phyloP scores from a whole-genome alignment of 2,113 vertebrate genomes.

The Excalfactoria chinensis region DNA sequence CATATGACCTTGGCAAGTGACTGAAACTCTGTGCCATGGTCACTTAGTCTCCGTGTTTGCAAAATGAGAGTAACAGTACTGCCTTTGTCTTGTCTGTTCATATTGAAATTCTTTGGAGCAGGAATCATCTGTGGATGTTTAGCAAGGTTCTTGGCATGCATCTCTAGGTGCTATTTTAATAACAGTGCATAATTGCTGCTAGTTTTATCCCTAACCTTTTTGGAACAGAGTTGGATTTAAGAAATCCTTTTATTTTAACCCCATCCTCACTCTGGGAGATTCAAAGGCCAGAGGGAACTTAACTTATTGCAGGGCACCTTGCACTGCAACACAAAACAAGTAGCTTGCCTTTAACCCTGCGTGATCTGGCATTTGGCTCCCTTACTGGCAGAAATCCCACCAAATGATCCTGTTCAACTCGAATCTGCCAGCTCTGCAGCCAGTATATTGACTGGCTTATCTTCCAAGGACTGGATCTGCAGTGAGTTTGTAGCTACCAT shows the following conservation, averaged over 20 bases:
- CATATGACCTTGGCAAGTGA: slow-evolving; percentile 29
- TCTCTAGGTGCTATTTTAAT: slow-evolving; percentile 56
- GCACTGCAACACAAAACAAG: neutral
- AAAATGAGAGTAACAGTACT: slow-evolving; percentile 53
- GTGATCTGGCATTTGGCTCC: neutral
- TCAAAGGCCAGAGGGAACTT: neutral
- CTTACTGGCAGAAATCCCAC: neutral
- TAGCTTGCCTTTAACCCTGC: neutral
- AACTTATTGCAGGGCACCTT: neutral
- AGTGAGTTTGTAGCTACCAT: neutral
- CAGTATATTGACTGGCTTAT: neutral
- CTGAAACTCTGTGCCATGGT: neutral
- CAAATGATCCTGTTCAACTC: neutral
- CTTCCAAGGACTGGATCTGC: slow-evolving; percentile 1
- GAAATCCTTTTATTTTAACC: slow-evolving; percentile 44
- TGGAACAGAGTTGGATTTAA: neutral
- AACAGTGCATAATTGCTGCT: slow-evolving; percentile 41
- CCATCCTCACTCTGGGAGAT: neutral
- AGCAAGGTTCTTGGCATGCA: slow-evolving; percentile 1
- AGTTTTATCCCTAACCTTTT: slow-evolving; percentile 37
- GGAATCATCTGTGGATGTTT: slow-evolving; percentile 33
- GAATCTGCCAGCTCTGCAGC: neutral
- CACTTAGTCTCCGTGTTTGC: slow-evolving; percentile 30
- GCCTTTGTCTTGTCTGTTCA: slow-evolving; percentile 60
- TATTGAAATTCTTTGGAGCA: slow-evolving; percentile 48